phyloP scores from a whole-genome alignment of 1,140 invertebrate species.

The Megathymus violae region DNA sequence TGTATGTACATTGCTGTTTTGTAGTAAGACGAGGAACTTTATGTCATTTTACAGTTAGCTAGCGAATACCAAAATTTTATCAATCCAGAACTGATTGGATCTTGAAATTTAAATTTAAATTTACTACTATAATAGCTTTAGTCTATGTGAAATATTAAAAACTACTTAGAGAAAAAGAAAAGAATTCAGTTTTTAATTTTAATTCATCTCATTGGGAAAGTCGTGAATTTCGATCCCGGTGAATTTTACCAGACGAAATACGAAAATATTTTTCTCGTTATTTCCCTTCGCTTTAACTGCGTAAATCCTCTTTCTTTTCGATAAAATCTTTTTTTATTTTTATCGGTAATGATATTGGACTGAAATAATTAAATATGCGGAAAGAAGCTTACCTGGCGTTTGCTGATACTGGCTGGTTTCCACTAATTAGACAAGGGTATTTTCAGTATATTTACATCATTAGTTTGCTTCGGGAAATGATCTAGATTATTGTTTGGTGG shows the following conservation, averaged over 20 bases:
- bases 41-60: no score
- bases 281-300: constrained; percentile 62
- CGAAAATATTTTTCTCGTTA: constrained; percentile 51
- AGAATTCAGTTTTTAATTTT: constrained; percentile 3
- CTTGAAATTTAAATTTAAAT: background rate
- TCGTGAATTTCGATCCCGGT: constrained; percentile 11
- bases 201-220: background rate
- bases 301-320: constrained; percentile 64
- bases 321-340: constrained; percentile 62
- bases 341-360: constrained; percentile 51
- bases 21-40: no score
- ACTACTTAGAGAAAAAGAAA: background rate
- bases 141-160: no score
- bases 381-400: constrained; percentile 56
- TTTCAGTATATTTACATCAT: background rate
- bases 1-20: no score
- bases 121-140: no score
- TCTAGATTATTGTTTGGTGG: background rate
- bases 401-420: constrained; percentile 40
- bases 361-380: constrained; percentile 55
- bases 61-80: background rate
- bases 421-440: constrained; percentile 30
- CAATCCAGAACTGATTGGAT: constrained; percentile 2
- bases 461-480: background rate
- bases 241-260: constrained; percentile 37